These are phyloP conservation scores for Eubucco bourcierii DNA, from an alignment of 2,113 vertebrate genomes.

Conservation along the genomic window DNA sequence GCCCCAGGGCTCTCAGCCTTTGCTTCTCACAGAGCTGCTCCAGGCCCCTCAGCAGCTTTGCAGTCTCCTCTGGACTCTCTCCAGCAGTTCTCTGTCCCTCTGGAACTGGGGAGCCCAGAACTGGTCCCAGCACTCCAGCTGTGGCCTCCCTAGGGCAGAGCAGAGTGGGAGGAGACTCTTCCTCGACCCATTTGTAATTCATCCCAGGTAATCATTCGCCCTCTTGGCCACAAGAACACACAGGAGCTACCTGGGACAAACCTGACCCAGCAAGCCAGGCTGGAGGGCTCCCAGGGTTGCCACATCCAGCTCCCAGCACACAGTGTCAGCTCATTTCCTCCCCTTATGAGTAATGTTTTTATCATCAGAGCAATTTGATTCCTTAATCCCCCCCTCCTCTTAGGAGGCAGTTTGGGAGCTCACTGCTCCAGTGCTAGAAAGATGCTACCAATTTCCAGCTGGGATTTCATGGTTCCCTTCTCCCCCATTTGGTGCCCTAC, in stretches of 20 bases:
- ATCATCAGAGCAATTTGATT: not conserved
- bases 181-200: no score
- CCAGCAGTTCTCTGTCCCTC: no score
- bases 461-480: conserved; percentile 12
- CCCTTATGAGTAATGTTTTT: not conserved
- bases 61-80: no score
- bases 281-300: not conserved
- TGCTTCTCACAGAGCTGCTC: no score
- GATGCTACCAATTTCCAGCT: not conserved
- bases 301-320: not conserved
- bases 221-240: no score
- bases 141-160: no score
- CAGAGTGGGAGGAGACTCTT: no score
- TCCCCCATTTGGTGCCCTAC: not conserved
- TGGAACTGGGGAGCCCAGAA: no score
- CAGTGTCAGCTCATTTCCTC: not conserved
- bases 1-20: no score
- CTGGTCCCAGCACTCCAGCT: no score
- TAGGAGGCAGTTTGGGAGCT: not conserved
- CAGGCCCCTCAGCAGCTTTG: no score
- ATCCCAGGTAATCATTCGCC: no score
- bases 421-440: not conserved
- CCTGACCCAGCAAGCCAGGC: not conserved
- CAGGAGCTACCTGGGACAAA: not conserved
- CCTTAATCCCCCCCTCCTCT: not conserved